Base-by-base conservation (phyloP, 1,140 invertebrate genomes). In the Apis dorsata region DNA sequence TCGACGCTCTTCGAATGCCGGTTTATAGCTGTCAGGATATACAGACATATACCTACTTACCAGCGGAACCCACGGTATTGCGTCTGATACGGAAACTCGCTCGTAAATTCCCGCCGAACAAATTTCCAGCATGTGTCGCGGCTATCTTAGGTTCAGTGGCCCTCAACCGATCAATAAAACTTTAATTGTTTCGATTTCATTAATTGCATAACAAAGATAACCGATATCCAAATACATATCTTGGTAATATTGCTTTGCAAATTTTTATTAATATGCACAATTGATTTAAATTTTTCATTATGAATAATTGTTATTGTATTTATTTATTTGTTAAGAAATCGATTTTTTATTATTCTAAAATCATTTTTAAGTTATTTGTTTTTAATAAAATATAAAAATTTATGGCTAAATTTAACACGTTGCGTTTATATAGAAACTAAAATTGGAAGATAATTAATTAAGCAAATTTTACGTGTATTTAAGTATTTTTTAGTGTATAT, bases 101-200 rank as follows among this genome's bases (percentile, higher is more conserved):
- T 92, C 91, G 91, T 92, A 92, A 92, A 92, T 92, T 91, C 89
- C 82, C 85, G 71, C 71, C 80, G 90, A 91, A 92, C 91, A 90
- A 91, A 92, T 92, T 92, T 92, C 88, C 89, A 90, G 88, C 90
- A 90, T 89, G 85, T 89, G 88, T 91, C 88, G 89, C 76, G 86
- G 86, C 87, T 90, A 91, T 91, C 90, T 90, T 84, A 63, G 66
- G 44, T 28, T 51, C 88, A 91, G 90, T 73, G 90, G 87, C 80
- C 76, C 86, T 91, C 90, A 91, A 75, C 72, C 57, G 57, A 7
- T 68, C 70, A 57, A 57, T 24, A 12, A 72, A 19, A n/a, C 12
- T 4, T 51, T n/a, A 44, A 69, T 69, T 13, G 5, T 11, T 8
- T n/a, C 66, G 34, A 28, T 17, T n/a, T 1, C n/a, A 4, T 60